These are phyloP conservation scores for Drosophila multiciliata DNA, from an alignment of 2,888 invertebrate species.

Conservation along the genomic window DNA sequence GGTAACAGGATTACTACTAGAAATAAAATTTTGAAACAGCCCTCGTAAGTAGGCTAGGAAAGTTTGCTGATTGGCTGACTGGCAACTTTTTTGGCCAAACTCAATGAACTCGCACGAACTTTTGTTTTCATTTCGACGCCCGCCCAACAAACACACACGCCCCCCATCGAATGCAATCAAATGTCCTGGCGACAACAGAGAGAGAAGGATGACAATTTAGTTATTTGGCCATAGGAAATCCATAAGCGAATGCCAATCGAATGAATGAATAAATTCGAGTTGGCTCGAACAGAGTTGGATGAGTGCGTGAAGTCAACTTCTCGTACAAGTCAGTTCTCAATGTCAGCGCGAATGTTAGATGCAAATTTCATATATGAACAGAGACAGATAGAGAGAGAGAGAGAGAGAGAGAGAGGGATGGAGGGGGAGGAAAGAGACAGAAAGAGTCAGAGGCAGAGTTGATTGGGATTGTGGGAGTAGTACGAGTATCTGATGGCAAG, in stretches of 20 bases:
- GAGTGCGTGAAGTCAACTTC: slow-evolving; percentile 46
- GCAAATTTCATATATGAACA: slow-evolving; percentile 51
- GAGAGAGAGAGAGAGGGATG: too few species aligned
- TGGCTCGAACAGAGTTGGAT: neutral
- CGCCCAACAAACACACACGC: slow-evolving; percentile 6
- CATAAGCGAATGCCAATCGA: slow-evolving; percentile 34
- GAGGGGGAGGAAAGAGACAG: neutral
- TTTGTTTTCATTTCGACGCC: slow-evolving; percentile 71
- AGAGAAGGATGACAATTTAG: slow-evolving; percentile 41
- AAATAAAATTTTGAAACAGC: neutral
- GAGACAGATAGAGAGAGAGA: neutral
- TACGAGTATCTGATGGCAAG: slow-evolving; percentile 52
- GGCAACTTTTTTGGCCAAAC: slow-evolving; percentile 64
- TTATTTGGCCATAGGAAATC: slow-evolving; percentile 30
- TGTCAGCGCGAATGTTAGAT: slow-evolving; percentile 69
- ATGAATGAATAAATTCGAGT: slow-evolving; percentile 43
- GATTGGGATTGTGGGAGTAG: slow-evolving; percentile 1
- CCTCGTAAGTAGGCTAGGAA: slow-evolving; percentile 22
- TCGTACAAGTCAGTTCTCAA: slow-evolving; percentile 67
- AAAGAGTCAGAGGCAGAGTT: neutral
- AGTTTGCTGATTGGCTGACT: slow-evolving; percentile 32
- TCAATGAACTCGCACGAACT: slow-evolving; percentile 78
- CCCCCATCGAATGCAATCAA: slow-evolving; percentile 28
- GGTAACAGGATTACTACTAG: neutral
- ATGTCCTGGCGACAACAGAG: slow-evolving; percentile 2